Evolutionary conservation across 2,113 vertebrate genomes (phyloP).

Genomic region (Sebastes fasciatus): DNA sequence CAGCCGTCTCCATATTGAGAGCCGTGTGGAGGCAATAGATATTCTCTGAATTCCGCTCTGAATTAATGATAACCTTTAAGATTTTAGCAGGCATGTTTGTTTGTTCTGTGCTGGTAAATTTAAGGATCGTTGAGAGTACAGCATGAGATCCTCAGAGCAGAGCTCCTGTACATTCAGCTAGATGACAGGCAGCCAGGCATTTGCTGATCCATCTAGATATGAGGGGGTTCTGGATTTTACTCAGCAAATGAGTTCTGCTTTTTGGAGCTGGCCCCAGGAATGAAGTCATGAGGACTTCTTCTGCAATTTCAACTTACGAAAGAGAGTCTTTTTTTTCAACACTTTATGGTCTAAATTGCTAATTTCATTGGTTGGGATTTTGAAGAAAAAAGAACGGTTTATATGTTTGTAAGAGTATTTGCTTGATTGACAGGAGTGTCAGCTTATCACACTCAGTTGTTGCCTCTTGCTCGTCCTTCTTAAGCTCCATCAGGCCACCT

Average conservation of each 20-base stretch:
- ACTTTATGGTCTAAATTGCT: not conserved
- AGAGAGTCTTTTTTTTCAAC: not conserved
- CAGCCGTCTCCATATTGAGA: too few species aligned
- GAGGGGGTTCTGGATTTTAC: not conserved
- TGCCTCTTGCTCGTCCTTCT: not conserved
- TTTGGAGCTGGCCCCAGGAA: not conserved
- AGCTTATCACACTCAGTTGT: not conserved
- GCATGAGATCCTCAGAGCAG: not conserved
- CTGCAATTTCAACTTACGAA: not conserved
- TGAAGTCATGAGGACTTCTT: not conserved
- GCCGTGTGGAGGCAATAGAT: too few species aligned
- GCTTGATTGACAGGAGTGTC: not conserved
- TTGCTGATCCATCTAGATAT: constrained; percentile 11
- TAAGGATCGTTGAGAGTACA: not conserved
- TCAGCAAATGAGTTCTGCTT: not conserved
- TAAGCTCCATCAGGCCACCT: not conserved
- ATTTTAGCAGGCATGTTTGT: not conserved
- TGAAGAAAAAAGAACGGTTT: not conserved
- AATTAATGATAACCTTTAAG: not conserved
- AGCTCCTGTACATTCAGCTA: not conserved
- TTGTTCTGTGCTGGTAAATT: not conserved
- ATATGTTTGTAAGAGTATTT: not conserved
- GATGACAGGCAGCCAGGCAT: not conserved
- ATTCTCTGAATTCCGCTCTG: too few species aligned
- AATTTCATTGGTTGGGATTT: not conserved